These are phyloP conservation scores for Noctua pronuba DNA, from an alignment of 2,888 invertebrate genomes.

Conservation along the genomic window DNA sequence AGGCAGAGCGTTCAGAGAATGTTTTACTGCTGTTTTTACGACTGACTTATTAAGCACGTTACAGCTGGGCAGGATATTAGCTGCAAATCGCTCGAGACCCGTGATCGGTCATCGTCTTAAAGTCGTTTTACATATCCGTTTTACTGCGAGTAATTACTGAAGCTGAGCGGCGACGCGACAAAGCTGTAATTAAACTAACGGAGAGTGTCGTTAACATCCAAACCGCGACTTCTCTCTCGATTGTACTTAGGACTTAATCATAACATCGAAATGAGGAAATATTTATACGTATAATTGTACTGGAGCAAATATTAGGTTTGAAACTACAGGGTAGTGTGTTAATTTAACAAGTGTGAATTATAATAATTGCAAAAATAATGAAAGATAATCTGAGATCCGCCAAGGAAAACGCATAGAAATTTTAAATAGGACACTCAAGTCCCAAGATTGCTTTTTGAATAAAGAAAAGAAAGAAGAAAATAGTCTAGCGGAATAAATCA, in stretches of 20 bases:
- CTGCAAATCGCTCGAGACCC: conserved; percentile 80
- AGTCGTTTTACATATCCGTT: conserved; percentile 86
- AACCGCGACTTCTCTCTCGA: conserved; percentile 76
- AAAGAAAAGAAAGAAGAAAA: background rate
- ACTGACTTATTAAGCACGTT: conserved; percentile 79
- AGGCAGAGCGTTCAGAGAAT: conserved; percentile 73
- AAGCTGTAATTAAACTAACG: conserved; percentile 88
- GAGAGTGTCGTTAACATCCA: conserved; percentile 83
- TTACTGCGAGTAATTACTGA: conserved; percentile 85
- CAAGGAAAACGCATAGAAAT: background rate
- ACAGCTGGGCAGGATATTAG: conserved; percentile 85
- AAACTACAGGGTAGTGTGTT: conserved; percentile 3
- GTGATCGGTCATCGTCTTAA: conserved; percentile 82
- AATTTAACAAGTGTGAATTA: background rate
- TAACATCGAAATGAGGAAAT: conserved; percentile 66
- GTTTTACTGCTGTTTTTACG: conserved; percentile 81
- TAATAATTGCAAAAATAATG: background rate
- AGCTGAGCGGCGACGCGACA: conserved; percentile 81
- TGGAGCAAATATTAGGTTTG: conserved; percentile 9
- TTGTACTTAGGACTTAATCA: conserved; percentile 77
- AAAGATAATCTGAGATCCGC: background rate
- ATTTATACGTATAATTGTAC: conserved; percentile 15
- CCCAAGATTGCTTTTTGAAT: background rate
- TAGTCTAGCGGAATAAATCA: background rate
- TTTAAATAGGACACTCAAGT: background rate